Conservation (phyloP, 2,113 vertebrate species). For the Cygnus buccinator region DNA sequence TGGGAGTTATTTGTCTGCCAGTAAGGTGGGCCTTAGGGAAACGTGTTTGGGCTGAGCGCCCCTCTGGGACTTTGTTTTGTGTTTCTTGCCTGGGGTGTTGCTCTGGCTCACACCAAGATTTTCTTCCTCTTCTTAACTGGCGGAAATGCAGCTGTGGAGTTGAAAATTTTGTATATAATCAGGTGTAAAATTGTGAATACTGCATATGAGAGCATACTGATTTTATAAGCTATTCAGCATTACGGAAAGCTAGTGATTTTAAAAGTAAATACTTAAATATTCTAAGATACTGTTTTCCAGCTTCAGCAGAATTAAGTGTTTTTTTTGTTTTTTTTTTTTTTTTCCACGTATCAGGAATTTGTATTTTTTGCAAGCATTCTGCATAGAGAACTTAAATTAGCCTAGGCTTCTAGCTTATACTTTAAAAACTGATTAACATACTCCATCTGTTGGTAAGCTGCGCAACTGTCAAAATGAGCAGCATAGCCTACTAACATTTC, state of each 20-base stretch:
- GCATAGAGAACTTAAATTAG: not conserved
- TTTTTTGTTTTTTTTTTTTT: not conserved
- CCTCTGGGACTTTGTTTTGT: not conserved
- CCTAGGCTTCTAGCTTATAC: not conserved
- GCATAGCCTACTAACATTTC: not conserved
- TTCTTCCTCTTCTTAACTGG: not conserved
- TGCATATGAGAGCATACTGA: not conserved
- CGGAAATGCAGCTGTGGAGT: not conserved
- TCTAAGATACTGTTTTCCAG: not conserved
- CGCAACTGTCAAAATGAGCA: conserved; percentile 16
- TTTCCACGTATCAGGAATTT: not conserved
- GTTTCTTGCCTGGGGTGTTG: not conserved
- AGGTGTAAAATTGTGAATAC: not conserved
- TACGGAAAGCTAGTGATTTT: not conserved
- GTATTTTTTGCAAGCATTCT: not conserved
- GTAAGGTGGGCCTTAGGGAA: not conserved
- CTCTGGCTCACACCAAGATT: not conserved
- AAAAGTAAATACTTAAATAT: not conserved
- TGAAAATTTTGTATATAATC: not conserved
- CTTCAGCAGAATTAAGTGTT: not conserved
- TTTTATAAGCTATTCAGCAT: not conserved
- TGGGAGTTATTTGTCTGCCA: too few species aligned
- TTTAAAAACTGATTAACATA: conserved; percentile 8
- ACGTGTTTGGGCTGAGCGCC: not conserved
- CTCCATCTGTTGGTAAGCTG: conserved; percentile 55